A percentile compares a stretch with the other conserved stretches of the same genome.
These are phyloP conservation scores for Syrmaticus mikado DNA, from an alignment of 2,113 vertebrate genomes.

Conservation along the genomic window DNA sequence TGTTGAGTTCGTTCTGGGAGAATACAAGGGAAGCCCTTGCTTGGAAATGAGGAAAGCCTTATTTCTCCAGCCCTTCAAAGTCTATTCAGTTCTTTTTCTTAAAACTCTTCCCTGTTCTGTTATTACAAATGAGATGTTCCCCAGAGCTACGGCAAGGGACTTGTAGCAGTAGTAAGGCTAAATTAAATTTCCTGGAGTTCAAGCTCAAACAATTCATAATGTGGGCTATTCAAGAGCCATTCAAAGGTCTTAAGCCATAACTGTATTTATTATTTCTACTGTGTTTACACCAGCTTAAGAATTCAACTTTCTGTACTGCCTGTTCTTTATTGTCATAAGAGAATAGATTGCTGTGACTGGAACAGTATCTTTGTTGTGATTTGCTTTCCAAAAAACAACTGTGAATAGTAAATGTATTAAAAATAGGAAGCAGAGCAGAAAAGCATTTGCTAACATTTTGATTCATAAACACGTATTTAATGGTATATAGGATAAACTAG, in stretches of 20 bases:
- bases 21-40: not conserved
- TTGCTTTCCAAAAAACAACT: not conserved
- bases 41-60: not conserved
- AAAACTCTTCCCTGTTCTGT: not conserved
- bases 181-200: slow-evolving; percentile 27
- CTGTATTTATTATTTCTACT: not conserved
- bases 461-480: not conserved
- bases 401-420: not conserved
- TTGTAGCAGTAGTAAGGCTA: not conserved
- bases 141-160: not conserved
- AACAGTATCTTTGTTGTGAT: not conserved
- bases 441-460: not conserved
- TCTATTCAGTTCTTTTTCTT: not conserved
- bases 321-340: not conserved
- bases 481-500: not conserved
- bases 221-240: not conserved
- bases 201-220: not conserved
- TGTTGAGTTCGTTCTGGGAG: not conserved
- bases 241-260: not conserved
- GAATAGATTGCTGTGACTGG: not conserved
- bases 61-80: not conserved
- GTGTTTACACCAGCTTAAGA: not conserved
- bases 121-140: not conserved
- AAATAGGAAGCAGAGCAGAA: not conserved
- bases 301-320: not conserved